Conservation (phyloP, 2,113 vertebrate species). For the Festucalex cinctus region DNA sequence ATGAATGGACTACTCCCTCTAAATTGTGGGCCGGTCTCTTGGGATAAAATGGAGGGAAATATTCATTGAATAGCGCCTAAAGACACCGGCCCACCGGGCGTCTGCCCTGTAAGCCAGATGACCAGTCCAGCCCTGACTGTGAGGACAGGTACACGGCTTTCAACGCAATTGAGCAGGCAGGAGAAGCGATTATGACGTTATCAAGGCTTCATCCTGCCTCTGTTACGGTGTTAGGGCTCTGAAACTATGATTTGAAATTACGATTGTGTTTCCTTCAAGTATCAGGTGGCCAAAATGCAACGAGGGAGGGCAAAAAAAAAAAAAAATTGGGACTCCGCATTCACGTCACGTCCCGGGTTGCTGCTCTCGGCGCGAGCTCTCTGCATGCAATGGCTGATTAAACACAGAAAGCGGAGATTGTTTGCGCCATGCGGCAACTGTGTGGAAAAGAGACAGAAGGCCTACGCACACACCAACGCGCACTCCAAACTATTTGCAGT, state of each 20-base stretch:
- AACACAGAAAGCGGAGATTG: slow-evolving; percentile 48
- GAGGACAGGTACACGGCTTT: no score
- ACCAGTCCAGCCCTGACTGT: no score
- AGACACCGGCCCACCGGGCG: no score
- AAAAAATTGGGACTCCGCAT: slow-evolving; percentile 41
- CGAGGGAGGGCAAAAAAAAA: slow-evolving; percentile 16
- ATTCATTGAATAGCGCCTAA: no score
- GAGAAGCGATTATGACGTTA: not conserved
- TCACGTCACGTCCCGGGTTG: slow-evolving; percentile 41
- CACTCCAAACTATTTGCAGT: not conserved
- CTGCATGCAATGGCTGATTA: slow-evolving; percentile 51
- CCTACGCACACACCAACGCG: not conserved
- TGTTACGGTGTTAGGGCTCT: not conserved
- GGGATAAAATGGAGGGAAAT: no score
- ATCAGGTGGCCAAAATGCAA: slow-evolving; percentile 12
- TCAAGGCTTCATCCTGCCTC: not conserved
- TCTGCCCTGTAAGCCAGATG: no score
- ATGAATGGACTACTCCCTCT: no score
- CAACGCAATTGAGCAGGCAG: no score
- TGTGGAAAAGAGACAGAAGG: slow-evolving; percentile 14
- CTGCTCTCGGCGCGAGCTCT: slow-evolving; percentile 39
- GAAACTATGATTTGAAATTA: not conserved
- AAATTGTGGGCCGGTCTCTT: no score
- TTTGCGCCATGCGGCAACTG: slow-evolving; percentile 17
- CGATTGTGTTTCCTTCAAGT: not conserved